phyloP scores from a whole-genome alignment of 2,888 invertebrate genomes.

The Caenorhabditis sp. region DNA sequence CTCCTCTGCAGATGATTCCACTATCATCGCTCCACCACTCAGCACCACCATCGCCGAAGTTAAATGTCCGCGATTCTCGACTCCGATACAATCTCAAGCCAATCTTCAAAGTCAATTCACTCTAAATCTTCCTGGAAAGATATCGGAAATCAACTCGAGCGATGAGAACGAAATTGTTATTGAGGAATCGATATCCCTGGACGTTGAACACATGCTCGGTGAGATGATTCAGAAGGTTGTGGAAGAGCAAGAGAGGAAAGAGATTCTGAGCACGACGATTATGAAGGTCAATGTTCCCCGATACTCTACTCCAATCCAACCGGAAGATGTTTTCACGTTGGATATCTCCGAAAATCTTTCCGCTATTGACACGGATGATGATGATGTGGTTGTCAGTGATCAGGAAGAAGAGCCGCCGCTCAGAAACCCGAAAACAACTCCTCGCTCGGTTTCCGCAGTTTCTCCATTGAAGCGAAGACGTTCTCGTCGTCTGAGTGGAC shows the following conservation, averaged over 20 bases:
- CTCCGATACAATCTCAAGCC: not conserved
- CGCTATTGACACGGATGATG: conserved; percentile 1
- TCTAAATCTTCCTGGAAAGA: conserved; percentile 1
- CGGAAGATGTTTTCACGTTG: not conserved
- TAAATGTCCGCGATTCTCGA: conserved; percentile 13
- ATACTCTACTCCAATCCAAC: conserved; percentile 8
- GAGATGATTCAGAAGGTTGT: not conserved
- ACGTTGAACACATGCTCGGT: not conserved
- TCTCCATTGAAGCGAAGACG: not conserved
- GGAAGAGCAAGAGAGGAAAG: too few relatives aligned
- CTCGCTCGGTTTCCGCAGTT: not conserved
- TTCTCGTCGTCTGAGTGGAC: not conserved
- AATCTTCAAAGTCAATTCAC: not conserved
- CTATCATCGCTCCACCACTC: not conserved
- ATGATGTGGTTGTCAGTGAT: not conserved
- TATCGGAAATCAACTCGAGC: not conserved
- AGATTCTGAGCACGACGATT: conserved; percentile 3
- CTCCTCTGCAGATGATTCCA: not conserved
- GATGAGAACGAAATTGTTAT: not conserved
- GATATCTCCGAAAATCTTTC: not conserved
- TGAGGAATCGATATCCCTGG: too few relatives aligned
- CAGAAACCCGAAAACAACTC: not conserved
- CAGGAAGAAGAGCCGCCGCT: not conserved
- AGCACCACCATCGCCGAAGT: conserved; percentile 18
- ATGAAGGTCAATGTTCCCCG: not conserved